These are phyloP conservation scores for Clitarchus hookeri DNA, from an alignment of 2,888 invertebrate genomes.

Conservation along the genomic window DNA sequence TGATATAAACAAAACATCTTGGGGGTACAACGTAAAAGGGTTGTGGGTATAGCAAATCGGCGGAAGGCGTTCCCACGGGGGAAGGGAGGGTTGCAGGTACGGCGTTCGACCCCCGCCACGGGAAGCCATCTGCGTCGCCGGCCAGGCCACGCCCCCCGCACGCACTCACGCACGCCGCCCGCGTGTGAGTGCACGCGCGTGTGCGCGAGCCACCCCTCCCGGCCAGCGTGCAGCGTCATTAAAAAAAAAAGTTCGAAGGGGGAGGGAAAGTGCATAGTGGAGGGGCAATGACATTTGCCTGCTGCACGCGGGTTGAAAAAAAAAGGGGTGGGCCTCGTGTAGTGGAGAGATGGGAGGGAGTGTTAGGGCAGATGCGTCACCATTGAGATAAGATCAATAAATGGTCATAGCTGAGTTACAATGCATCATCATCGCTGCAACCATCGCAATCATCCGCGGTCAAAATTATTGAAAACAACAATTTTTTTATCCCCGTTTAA, in stretches of 20 bases:
- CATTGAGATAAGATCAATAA: constrained; percentile 38
- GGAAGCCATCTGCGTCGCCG: neutral
- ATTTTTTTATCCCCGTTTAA: no score
- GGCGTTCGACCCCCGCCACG: constrained; percentile 17
- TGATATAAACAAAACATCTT: no score
- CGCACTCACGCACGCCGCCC: neutral
- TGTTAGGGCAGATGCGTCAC: constrained; percentile 34
- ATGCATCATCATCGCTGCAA: constrained; percentile 3
- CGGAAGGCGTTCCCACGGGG: neutral
- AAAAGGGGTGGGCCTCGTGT: constrained; percentile 19
- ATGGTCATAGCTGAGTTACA: constrained; percentile 5
- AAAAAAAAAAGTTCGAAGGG: constrained; percentile 15
- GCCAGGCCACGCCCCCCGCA: constrained; percentile 10
- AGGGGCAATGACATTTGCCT: constrained; percentile 37
- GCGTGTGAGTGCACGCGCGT: neutral
- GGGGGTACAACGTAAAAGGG: no score
- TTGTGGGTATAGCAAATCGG: no score
- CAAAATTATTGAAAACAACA: neutral
- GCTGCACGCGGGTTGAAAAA: neutral
- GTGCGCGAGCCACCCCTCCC: neutral
- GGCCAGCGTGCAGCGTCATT: neutral
- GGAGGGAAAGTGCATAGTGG: constrained; percentile 31
- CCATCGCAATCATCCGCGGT: neutral
- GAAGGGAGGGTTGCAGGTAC: neutral
- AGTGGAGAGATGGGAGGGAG: constrained; percentile 19